Percentiles rank a stretch among this genome's conserved stretches.
phyloP scores from a whole-genome alignment of 2,888 invertebrate genomes.

The Epiblema foenella region DNA sequence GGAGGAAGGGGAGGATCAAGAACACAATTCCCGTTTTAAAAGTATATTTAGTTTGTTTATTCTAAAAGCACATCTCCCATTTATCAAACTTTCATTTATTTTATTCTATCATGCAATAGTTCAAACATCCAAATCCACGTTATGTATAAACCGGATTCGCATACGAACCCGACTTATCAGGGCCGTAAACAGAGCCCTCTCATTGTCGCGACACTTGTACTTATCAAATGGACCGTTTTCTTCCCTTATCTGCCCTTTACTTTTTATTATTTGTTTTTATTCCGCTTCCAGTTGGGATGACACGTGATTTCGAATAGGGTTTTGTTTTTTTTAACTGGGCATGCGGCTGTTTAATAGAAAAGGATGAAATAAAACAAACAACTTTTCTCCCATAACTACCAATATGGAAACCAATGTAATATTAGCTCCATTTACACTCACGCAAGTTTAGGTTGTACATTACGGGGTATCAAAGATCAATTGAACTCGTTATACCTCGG shows the following conservation, averaged over 20 bases:
- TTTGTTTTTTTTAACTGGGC: conserved; percentile 14
- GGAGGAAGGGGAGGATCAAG: no score
- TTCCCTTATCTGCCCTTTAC: conserved; percentile 53
- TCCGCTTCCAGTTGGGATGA: conserved; percentile 34
- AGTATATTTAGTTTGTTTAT: no score
- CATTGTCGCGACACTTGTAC: conserved; percentile 51
- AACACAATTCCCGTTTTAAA: no score
- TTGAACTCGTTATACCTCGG: no score
- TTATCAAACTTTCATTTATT: background rate
- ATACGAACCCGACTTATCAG: conserved; percentile 46
- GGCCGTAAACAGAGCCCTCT: conserved; percentile 45
- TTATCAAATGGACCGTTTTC: conserved; percentile 54
- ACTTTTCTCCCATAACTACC: no score
- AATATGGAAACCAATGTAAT: no score
- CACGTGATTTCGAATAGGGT: conserved; percentile 28
- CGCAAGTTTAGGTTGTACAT: no score
- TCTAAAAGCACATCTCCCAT: no score
- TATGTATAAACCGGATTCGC: conserved; percentile 9
- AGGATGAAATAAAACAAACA: no score
- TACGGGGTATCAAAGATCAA: no score
- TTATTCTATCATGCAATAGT: conserved; percentile 8
- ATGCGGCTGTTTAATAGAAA: background rate
- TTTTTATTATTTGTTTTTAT: conserved; percentile 54
- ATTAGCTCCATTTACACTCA: no score
- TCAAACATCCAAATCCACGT: conserved; percentile 12